A percentile compares a stretch with the other conserved stretches of the same genome.
Conservation (phyloP, 2,888 invertebrate species). For the Eupelmus urozonus region DNA sequence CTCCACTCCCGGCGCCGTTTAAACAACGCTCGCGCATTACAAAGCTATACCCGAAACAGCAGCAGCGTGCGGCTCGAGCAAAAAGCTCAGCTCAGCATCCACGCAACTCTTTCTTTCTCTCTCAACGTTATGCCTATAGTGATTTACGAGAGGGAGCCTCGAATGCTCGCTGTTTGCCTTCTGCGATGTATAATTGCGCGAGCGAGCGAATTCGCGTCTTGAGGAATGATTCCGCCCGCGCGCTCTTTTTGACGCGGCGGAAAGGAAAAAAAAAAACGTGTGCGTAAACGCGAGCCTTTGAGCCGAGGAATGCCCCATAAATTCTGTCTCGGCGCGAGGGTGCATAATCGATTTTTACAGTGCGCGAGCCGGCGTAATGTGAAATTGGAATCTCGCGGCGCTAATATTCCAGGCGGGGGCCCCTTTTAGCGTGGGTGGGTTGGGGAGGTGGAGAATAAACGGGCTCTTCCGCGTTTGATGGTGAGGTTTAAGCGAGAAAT, state of each 20-base stretch:
- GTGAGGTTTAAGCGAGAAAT: neutral
- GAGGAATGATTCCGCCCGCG: neutral
- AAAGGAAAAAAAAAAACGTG: neutral
- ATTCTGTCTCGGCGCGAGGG: slow-evolving; percentile 47
- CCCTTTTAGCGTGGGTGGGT: neutral
- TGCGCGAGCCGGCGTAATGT: slow-evolving; percentile 29
- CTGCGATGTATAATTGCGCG: slow-evolving; percentile 40
- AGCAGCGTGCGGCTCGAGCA: neutral
- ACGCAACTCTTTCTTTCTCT: slow-evolving; percentile 49
- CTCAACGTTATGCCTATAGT: slow-evolving; percentile 55
- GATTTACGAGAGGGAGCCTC: slow-evolving; percentile 50
- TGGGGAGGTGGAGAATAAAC: neutral
- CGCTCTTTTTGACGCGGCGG: slow-evolving; percentile 15
- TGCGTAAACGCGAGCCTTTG: slow-evolving; percentile 3
- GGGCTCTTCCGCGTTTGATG: slow-evolving; percentile 13
- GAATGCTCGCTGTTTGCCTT: slow-evolving; percentile 48
- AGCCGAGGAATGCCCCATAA: slow-evolving; percentile 45
- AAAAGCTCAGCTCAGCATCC: slow-evolving; percentile 47
- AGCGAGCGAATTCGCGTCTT: slow-evolving; percentile 4
- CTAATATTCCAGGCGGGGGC: slow-evolving; percentile 31
- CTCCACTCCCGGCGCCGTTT: neutral
- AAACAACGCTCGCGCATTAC: neutral
- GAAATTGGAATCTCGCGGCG: slow-evolving; percentile 55
- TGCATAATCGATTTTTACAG: slow-evolving; percentile 56
- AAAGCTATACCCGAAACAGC: neutral